Percentiles rank a stretch among this genome's conserved stretches.
These are phyloP conservation scores for Pyrocoelia pectoralis DNA, from an alignment of 2,888 invertebrate species.

Conservation along the genomic window DNA sequence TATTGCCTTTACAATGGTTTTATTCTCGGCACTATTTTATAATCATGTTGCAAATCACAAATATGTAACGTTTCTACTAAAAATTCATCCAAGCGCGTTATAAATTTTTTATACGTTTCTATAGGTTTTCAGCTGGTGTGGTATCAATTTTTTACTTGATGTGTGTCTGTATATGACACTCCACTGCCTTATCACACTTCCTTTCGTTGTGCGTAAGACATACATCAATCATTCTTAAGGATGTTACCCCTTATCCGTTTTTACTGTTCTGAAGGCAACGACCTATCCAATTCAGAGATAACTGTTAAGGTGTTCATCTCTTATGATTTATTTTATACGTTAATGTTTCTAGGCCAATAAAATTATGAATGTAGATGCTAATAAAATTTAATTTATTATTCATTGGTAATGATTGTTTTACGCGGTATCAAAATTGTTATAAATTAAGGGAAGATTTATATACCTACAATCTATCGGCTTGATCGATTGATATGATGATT, in stretches of 20 bases:
- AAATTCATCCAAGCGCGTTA: neutral
- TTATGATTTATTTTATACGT: conserved; percentile 23
- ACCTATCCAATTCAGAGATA: conserved; percentile 26
- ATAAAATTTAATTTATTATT: neutral
- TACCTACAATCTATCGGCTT: conserved; percentile 12
- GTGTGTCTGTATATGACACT: conserved; percentile 11
- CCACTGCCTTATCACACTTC: conserved; percentile 20
- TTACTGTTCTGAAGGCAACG: conserved; percentile 24
- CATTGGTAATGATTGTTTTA: neutral
- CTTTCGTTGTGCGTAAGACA: conserved; percentile 17
- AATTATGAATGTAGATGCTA: conserved; percentile 1
- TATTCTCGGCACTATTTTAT: too few species aligned
- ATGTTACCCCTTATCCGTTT: conserved; percentile 16
- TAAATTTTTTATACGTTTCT: neutral
- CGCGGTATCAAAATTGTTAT: neutral
- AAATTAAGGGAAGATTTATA: neutral
- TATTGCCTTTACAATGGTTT: too few species aligned
- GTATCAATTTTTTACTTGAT: neutral
- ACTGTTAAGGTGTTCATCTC: conserved; percentile 26
- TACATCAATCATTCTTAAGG: conserved; percentile 26
- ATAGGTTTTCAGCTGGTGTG: neutral
- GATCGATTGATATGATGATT: conserved; percentile 38
- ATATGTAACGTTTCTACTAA: too few species aligned
- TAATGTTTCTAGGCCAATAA: conserved; percentile 16
- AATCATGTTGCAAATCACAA: too few species aligned